phyloP scores from a whole-genome alignment of 1,140 invertebrate genomes.

The Charaxes varanes region DNA sequence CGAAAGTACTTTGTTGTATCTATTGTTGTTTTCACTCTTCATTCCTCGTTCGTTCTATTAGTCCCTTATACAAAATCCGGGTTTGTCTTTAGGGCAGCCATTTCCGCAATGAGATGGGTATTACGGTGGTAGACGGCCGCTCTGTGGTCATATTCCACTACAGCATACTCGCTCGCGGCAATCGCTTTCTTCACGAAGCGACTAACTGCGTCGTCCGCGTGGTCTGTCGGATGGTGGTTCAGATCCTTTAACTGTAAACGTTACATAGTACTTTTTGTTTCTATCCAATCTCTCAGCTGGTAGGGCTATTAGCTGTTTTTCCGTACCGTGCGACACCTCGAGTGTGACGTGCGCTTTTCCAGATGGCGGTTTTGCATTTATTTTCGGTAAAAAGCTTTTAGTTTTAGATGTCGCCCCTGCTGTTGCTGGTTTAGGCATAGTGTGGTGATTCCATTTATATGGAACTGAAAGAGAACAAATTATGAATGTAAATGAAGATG shows the following conservation, averaged over 20 bases:
- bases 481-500: slow-evolving; percentile 1
- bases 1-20: too few relatives aligned
- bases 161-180: too few relatives aligned
- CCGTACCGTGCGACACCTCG: slow-evolving; percentile 85
- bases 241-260: slow-evolving; percentile 88
- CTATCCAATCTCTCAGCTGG: slow-evolving; percentile 89
- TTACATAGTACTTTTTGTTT: slow-evolving; percentile 92
- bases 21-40: too few relatives aligned
- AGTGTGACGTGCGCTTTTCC: slow-evolving; percentile 77
- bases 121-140: too few relatives aligned
- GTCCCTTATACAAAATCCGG: too few relatives aligned
- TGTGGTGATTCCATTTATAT: slow-evolving; percentile 81
- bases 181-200: too few relatives aligned
- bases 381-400: slow-evolving; percentile 76
- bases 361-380: slow-evolving; percentile 69
- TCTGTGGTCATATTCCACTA: too few relatives aligned
- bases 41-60: too few relatives aligned
- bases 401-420: slow-evolving; percentile 45
- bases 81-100: too few relatives aligned
- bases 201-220: too few relatives aligned
- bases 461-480: slow-evolving; percentile 75
- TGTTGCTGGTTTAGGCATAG: slow-evolving; percentile 79
- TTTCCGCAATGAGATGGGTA: too few relatives aligned
- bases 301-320: slow-evolving; percentile 88
- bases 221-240: slow-evolving; percentile 68